Conservation (phyloP, 2,888 invertebrate genomes). For the Zelleria hepariella region DNA sequence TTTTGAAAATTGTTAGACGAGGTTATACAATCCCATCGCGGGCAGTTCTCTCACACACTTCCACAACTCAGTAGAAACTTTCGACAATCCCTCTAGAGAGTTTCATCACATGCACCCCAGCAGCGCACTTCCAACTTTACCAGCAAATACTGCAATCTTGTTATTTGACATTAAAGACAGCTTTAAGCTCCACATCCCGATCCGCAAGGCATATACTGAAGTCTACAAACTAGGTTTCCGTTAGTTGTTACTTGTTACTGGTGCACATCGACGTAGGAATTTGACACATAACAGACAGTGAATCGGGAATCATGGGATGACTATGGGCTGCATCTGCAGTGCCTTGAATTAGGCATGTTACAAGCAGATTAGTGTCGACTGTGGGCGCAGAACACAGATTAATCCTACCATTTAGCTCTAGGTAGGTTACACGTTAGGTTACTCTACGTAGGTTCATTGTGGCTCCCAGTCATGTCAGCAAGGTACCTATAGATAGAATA, state of each 20-base stretch:
- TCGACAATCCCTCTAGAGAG: not conserved
- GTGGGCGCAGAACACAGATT: not conserved
- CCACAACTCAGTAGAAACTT: not conserved
- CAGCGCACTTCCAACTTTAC: not conserved
- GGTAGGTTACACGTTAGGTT: too few relatives aligned
- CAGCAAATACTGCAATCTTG: not conserved
- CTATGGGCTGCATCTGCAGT: not conserved
- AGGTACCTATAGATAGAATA: not conserved
- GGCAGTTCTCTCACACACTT: not conserved
- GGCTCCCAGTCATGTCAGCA: not conserved
- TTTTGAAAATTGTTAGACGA: too few relatives aligned
- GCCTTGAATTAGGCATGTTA: conserved; percentile 2
- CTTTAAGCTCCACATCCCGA: not conserved
- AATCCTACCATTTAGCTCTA: not conserved
- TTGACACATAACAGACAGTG: not conserved
- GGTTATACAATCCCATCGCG: not conserved
- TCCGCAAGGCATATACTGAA: not conserved
- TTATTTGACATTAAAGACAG: conserved; percentile 1
- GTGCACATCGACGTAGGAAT: not conserved
- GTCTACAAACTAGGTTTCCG: not conserved
- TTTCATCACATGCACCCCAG: not conserved
- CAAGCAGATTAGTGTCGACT: conserved; percentile 3
- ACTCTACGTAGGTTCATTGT: not conserved
- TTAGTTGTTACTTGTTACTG: too few relatives aligned
- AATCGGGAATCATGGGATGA: not conserved